These are phyloP conservation scores for Erythrolamprus reginae DNA, from an alignment of 2,113 vertebrate genomes.

Conservation along the genomic window DNA sequence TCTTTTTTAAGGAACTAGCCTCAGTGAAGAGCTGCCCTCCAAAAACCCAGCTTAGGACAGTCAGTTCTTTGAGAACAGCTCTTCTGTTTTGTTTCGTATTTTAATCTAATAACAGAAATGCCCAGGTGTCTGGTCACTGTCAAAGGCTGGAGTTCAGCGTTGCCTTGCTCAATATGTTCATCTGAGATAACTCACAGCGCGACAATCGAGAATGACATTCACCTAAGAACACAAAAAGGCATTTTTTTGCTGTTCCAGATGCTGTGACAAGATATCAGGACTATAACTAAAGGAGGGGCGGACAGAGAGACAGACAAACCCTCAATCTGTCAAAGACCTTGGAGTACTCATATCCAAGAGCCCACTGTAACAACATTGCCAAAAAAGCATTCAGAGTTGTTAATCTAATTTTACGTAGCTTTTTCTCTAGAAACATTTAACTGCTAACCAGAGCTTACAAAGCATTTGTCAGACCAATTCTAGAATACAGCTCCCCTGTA, in stretches of 20 bases:
- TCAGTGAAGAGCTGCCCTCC: not conserved
- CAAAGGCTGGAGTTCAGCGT: not conserved
- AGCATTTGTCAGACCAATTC: too few relatives aligned
- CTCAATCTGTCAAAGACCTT: too few relatives aligned
- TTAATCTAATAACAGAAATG: not conserved
- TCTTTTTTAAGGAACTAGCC: not conserved
- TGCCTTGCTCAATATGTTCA: slow-evolving; percentile 36
- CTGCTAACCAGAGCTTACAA: too few relatives aligned
- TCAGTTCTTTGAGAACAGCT: not conserved
- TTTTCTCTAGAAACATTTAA: too few relatives aligned
- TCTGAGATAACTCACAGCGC: slow-evolving; percentile 7
- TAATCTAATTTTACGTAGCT: too few relatives aligned
- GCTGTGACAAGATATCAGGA: not conserved
- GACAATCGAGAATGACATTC: not conserved
- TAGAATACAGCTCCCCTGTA: too few relatives aligned
- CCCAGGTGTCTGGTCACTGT: not conserved
- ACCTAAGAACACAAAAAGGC: slow-evolving; percentile 12
- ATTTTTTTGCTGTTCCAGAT: not conserved
- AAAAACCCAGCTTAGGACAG: not conserved
- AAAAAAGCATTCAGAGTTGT: too few relatives aligned
- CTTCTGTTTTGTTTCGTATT: too few relatives aligned
- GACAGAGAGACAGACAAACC: not conserved
- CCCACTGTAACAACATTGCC: too few relatives aligned
- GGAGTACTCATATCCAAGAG: too few relatives aligned
- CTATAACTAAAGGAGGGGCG: not conserved